Percentiles rank a stretch among this genome's conserved stretches.
Evolutionary conservation across 2,797 vertebrate species (phyloP).

Genomic region (Myiothlypis coronata): DNA sequence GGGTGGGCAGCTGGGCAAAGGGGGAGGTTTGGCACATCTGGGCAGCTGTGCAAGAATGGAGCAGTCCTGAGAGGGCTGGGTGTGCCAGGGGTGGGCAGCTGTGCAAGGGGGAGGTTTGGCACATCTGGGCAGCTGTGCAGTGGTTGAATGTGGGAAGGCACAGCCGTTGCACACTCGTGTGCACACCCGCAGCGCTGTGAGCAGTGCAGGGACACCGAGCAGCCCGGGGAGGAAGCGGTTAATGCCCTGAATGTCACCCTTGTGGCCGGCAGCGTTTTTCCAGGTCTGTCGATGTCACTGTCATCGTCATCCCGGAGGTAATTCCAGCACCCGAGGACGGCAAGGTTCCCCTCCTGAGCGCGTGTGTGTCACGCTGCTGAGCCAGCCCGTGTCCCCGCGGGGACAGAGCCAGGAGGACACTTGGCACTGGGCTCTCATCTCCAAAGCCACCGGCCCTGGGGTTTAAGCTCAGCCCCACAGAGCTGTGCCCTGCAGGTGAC

Average conservation of each 20-base stretch:
- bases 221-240: background rate
- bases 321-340: background rate
- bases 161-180: fast-evolving
- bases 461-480: background rate
- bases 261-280: background rate
- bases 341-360: background rate
- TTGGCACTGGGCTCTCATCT: background rate
- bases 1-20: too few relatives aligned
- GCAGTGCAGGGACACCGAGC: fast-evolving
- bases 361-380: background rate
- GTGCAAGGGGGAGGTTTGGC: fast-evolving
- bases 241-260: background rate
- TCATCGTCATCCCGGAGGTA: background rate
- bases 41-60: background rate
- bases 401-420: background rate
- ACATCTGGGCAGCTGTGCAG: background rate
- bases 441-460: fast-evolving
- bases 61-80: fast-evolving
- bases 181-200: background rate
- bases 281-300: background rate
- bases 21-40: too few relatives aligned
- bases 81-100: too few relatives aligned
- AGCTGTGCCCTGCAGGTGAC: background rate
- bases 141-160: fast-evolving
- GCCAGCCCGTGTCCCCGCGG: background rate